phyloP scores from a whole-genome alignment of 2,113 vertebrate genomes.

The Solea solea region DNA sequence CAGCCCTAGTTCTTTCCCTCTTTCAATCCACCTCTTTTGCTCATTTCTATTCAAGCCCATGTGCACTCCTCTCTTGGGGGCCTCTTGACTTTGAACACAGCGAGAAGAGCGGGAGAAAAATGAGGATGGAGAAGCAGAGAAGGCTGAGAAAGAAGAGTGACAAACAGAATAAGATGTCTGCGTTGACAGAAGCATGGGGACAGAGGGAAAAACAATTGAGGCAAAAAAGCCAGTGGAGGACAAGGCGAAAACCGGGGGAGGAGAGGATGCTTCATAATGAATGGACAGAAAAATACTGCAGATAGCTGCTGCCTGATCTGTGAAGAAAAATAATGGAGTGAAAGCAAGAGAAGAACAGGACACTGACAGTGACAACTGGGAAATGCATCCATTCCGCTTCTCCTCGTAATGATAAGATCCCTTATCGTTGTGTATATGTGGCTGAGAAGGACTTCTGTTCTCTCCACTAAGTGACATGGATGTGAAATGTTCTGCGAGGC shows the following conservation, averaged over 20 bases:
- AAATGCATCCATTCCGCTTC: constrained; percentile 17
- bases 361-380: constrained; percentile 24
- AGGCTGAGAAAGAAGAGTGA: constrained; percentile 12
- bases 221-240: constrained; percentile 1
- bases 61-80: constrained; percentile 34
- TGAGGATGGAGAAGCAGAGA: constrained; percentile 11
- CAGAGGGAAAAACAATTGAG: not conserved
- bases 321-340: constrained; percentile 30
- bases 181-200: constrained; percentile 26
- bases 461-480: not conserved
- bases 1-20: not conserved
- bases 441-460: not conserved
- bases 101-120: constrained; percentile 31
- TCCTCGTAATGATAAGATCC: constrained; percentile 25
- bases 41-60: constrained; percentile 30
- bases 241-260: constrained; percentile 19
- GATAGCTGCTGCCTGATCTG: constrained; percentile 19
- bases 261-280: constrained; percentile 43
- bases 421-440: not conserved
- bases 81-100: constrained; percentile 51
- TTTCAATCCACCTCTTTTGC: not conserved
- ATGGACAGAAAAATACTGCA: constrained; percentile 30
- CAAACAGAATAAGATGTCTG: constrained; percentile 33
- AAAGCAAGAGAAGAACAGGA: constrained; percentile 24
- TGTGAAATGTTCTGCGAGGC: not conserved